Base-by-base conservation (phyloP, 2,113 vertebrate species). In the Rhadina sibilatrix region DNA sequence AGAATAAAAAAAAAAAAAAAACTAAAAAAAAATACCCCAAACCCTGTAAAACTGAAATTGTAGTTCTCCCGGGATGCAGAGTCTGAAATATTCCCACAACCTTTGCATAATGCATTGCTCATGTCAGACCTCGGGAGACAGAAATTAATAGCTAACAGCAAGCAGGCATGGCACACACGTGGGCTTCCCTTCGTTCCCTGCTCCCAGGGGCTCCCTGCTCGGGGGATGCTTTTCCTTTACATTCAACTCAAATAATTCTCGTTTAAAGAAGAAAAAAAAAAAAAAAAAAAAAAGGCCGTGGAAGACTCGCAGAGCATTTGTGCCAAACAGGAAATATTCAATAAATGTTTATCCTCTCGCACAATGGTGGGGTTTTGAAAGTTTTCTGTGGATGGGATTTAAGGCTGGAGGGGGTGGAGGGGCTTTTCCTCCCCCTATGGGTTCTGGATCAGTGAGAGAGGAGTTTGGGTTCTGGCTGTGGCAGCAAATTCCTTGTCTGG, bases 51-150 rank as follows among this genome's bases (percentile, higher is more conserved):
- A 94, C 94, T 88, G 94, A 76, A 96, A 84, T 91, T 94, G 94
- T 86, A 83, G 95, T 91, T 89, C 95, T 96, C 97, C 59, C 15
- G 94, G 94, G 97, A 96, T 96, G 91, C 93, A 87, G 90, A 6
- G 86, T 87, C 93, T 93, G 96, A 88, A 94, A 94, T 89, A 96
- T 97, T 97, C 97, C 97, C 97, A 97, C 92, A 97, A 96, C 97
- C 97, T 96, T 93, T 94, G 96, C 96, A 93, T 95, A 94, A 95
- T 94, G 96, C 95, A 91, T 96, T 66, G 97, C 96, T 96, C 95
- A 94, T 94, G 95, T 94, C 91, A 96, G 94, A 93, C 87, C 96
- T 94, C 92, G 4, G 96, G 96, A 97, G 95, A 96, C 92, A 85
- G 94, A 61, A 96, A 92, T 94, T 92, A 83, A 93, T 92, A 63